Evolutionary conservation across 2,113 vertebrate genomes (phyloP).

Genomic region (Balaenoptera acutorostrata): DNA sequence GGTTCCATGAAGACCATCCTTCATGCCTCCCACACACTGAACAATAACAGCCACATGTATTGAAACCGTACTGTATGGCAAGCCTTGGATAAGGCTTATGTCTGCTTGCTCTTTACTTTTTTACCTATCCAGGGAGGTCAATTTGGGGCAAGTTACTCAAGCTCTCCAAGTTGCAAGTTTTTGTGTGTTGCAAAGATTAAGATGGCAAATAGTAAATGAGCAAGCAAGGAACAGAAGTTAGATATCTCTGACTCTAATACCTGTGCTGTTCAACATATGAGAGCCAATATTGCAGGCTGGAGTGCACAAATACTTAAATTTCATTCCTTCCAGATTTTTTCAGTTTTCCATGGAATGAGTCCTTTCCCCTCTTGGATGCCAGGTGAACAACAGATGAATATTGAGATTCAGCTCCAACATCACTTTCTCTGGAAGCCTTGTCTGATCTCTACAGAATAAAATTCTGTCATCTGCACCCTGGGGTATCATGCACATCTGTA

Average conservation of each 20-base stretch:
- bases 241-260: not conserved
- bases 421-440: not conserved
- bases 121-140: not conserved
- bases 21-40: accelerated
- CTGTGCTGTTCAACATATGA: not conserved
- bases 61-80: accelerated
- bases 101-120: not conserved
- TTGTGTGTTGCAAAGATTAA: not conserved
- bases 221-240: not conserved
- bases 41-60: not conserved
- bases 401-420: not conserved
- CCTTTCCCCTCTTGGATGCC: not conserved
- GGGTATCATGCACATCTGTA: not conserved
- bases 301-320: too few relatives aligned
- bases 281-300: accelerated
- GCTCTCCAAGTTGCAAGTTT: not conserved
- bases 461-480: not conserved
- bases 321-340: not conserved
- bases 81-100: not conserved
- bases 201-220: not conserved
- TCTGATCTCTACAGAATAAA: not conserved
- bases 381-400: not conserved
- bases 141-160: not conserved
- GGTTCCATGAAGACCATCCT: not conserved
- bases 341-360: not conserved